Evolutionary conservation across 64 coral and sea anemone species (phyloP), one percentile per base, ranked within the genome.

Genomic region (Montipora efflorescens): DNA sequence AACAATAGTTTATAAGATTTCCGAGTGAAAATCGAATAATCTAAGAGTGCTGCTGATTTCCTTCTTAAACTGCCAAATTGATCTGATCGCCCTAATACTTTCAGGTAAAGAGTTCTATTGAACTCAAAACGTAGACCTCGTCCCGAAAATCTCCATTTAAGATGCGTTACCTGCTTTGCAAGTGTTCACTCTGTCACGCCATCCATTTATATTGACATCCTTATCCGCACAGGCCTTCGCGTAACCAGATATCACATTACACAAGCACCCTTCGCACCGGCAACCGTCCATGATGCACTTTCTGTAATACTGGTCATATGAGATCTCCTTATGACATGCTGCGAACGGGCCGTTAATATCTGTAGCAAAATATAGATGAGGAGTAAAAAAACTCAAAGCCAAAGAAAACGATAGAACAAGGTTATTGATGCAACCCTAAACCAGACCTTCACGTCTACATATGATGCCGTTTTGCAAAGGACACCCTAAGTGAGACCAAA

Each of bases 221-320:
- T 97, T 97, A 48, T 92, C 93, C 12, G 96, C 96, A 78, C 96
- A 97, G 87, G 93, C 96, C 70, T 93, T 95, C 2, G 96, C 96
- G 16, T 97, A 97, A 9, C 89, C 96, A 5, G 96, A 70, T 11
- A 92, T 53, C 4, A 95, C 96, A 20, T 91, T 47, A 16, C 96
- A 97, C 36, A 97, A 85, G 76, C 96, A 97, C 5, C 82, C 90
- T 51, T 80, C 91, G 61, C 96, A 97, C 46, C 84, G 94, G 50
- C 96, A 97, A 5, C 93, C 96, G 36, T 97, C 96, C 5, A 61
- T 73, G 7, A 85, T 48, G 79, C 96, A 97, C 79, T 92, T 94
- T 2, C 79, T n/a, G 20, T 79, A 89, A 25, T 79, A 94, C 3
- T 89, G 82, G 7, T 58, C 28, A 23, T 84, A 77, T 12, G 83